Percentiles rank a stretch among this genome's conserved stretches.
phyloP scores from a whole-genome alignment of 1,140 invertebrate genomes.

The Araneus ventricosus region DNA sequence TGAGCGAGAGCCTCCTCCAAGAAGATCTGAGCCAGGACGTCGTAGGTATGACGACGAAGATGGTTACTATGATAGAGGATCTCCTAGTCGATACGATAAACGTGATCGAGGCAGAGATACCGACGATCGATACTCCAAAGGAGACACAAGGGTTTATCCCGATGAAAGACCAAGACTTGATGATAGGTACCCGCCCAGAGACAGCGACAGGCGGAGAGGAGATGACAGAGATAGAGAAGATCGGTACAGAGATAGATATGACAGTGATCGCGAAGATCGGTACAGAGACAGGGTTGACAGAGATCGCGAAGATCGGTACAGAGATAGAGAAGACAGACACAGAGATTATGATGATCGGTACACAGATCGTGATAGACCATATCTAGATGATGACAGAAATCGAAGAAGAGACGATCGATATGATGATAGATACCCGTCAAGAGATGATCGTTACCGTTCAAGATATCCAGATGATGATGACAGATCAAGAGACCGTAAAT shows the following conservation, averaged over 20 bases:
- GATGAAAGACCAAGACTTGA: background rate
- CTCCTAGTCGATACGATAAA: background rate
- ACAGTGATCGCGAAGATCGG: no score
- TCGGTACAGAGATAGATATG: no score
- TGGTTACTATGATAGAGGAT: background rate
- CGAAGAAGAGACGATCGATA: background rate
- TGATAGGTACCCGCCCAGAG: background rate
- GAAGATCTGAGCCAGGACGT: background rate
- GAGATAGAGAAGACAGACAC: background rate
- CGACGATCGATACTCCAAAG: slow-evolving; percentile 24
- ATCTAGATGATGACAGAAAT: background rate
- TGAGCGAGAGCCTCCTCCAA: background rate
- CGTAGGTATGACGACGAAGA: background rate
- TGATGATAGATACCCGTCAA: background rate
- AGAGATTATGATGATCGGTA: background rate
- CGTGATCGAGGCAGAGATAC: background rate
- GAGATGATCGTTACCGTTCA: background rate
- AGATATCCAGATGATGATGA: background rate
- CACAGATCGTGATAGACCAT: background rate
- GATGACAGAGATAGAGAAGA: no score
- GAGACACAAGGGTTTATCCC: slow-evolving; percentile 3
- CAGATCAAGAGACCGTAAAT: no score
- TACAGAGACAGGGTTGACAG: no score
- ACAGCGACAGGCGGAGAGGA: background rate
- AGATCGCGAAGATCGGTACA: background rate